phyloP scores from a whole-genome alignment of 2,113 vertebrate species.

The Sinosuthora webbiana region DNA sequence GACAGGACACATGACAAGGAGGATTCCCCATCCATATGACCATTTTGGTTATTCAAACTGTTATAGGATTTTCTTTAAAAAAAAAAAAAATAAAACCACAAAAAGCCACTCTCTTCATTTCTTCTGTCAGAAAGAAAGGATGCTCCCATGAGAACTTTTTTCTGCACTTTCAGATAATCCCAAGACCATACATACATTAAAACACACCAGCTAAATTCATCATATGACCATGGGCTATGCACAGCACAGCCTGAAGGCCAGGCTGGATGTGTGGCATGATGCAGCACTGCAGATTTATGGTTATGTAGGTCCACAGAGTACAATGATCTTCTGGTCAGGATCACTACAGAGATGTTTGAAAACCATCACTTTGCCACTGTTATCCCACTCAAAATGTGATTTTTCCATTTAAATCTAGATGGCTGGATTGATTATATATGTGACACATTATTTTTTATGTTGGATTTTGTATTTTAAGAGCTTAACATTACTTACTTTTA shows the following conservation, averaged over 20 bases:
- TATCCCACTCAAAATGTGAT: background rate
- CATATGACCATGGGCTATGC: background rate
- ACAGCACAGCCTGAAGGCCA: background rate
- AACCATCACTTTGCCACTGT: background rate
- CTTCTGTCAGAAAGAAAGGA: background rate
- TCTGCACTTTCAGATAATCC: background rate
- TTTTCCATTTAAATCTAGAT: background rate
- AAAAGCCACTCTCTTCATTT: background rate
- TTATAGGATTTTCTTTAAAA: background rate
- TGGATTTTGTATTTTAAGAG: background rate
- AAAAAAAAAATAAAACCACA: background rate
- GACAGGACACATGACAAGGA: background rate
- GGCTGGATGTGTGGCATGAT: background rate
- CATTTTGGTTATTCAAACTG: background rate
- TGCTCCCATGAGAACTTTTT: background rate
- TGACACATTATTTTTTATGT: background rate
- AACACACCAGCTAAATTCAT: background rate
- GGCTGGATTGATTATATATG: background rate
- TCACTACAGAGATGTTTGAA: background rate
- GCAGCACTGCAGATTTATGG: background rate
- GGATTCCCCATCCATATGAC: background rate
- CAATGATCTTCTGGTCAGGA: background rate
- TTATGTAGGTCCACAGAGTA: fast-evolving
- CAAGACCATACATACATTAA: background rate
- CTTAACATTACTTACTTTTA: background rate